Base-by-base conservation (phyloP, 1,140 invertebrate genomes). In the Drosophila setifemur region DNA sequence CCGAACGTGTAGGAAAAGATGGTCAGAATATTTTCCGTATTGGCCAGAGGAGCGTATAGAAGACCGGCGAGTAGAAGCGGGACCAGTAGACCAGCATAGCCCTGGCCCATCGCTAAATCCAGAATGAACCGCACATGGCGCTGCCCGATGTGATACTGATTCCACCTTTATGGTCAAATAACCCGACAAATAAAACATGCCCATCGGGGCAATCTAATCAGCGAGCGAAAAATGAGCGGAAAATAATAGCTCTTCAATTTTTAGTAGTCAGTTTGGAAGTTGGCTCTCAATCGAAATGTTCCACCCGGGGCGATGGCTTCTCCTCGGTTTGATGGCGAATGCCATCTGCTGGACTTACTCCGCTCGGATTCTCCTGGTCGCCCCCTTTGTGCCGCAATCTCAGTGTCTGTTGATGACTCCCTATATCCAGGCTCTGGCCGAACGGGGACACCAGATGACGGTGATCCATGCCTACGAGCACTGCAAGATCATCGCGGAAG, bases 381-480 rank as follows among this genome's bases (percentile, higher is more conserved):
- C 68, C 25, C 74, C 76, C 23, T 79, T 29, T 14, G 58, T 71
- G 0, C 3, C 57, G 14, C n/a, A 19, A 0, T 77, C 77, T 0
- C 75, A 81, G 50, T 81, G 75, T 4, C 29, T 35, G 5, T 12
- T 82, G 2, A 12, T 79, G 23, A 57, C 53, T 2, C 75, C 72
- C 1, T 79, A 68, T 26, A 5, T 79, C 4, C n/a, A 52, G 12
- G 71, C 43, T 2, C 29, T 82, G n/a, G 23, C 43, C 0, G 26
- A 72, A 9, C 72, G 54, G 25, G 75, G 75, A 7, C 81, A 85
- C 67, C 21, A 86, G 8, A 1, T 85, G 19, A 79, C 81, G 0
- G 11, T 85, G 1, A 64, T 85, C n/a, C 79, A 75, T 40, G 48
- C 66, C 1, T 68, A 35, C 16, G 1, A 39, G 2, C 16, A 64